These are phyloP conservation scores for Festucalex cinctus DNA, from an alignment of 2,113 vertebrate genomes.

Conservation along the genomic window DNA sequence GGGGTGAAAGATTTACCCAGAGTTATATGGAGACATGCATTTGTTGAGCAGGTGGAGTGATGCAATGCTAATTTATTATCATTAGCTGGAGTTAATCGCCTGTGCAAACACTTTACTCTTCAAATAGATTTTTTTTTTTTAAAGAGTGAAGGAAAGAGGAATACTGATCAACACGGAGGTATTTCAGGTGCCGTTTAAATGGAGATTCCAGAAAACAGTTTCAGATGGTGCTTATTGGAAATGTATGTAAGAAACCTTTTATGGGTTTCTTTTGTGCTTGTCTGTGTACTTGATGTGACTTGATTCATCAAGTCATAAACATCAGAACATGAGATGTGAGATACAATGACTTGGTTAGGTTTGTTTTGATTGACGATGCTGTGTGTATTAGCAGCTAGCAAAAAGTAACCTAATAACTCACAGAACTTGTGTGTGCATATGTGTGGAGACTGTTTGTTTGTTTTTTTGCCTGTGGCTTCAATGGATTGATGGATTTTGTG, in stretches of 20 bases:
- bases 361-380: too few species aligned
- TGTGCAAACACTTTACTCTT: conserved; percentile 55
- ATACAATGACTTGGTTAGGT: too few species aligned
- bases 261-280: neutral
- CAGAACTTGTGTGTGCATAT: too few species aligned
- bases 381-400: too few species aligned
- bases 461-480: conserved; percentile 52
- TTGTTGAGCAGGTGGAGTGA: conserved; percentile 43
- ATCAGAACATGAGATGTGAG: too few species aligned
- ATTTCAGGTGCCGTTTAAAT: conserved; percentile 16
- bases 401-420: too few species aligned
- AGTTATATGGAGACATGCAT: conserved; percentile 23
- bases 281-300: too few species aligned
- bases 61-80: conserved; percentile 58
- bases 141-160: conserved; percentile 32
- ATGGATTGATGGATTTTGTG: conserved; percentile 58
- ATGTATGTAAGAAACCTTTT: neutral
- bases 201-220: conserved; percentile 18
- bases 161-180: conserved; percentile 27
- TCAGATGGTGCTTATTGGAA: neutral
- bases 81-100: conserved; percentile 65
- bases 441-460: too few species aligned
- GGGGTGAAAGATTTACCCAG: neutral
- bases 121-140: conserved; percentile 49
- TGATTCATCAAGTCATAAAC: too few species aligned